phyloP scores from a whole-genome alignment of 2,888 invertebrate species.

The Lymantria dispar region DNA sequence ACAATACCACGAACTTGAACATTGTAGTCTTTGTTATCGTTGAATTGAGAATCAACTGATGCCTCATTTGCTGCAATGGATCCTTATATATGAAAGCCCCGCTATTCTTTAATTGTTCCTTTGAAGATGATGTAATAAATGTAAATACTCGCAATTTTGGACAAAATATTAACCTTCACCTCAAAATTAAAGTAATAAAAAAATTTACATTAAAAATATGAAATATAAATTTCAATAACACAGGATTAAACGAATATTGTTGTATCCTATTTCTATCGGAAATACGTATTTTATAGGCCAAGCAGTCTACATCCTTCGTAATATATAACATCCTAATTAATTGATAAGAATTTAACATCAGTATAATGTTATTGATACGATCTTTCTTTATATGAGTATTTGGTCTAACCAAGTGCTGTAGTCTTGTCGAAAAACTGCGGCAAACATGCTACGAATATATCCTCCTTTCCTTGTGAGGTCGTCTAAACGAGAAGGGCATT shows the following conservation, averaged over 20 bases:
- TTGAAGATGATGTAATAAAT: background rate
- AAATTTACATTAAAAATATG: background rate
- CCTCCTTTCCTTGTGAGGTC: too few species aligned
- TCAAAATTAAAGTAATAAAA: background rate
- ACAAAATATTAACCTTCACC: background rate
- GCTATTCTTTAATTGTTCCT: background rate
- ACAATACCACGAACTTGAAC: conserved; percentile 83
- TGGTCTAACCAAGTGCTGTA: too few species aligned
- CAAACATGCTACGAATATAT: too few species aligned
- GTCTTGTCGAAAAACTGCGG: too few species aligned
- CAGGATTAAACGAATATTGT: too few species aligned
- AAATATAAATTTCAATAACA: background rate
- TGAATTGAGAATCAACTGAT: conserved; percentile 69
- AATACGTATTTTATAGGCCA: background rate
- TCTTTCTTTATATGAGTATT: too few species aligned
- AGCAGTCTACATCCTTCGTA: background rate
- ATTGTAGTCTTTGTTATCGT: conserved; percentile 72
- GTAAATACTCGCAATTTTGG: background rate
- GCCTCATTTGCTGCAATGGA: conserved; percentile 40
- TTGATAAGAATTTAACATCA: too few species aligned
- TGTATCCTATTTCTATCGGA: background rate
- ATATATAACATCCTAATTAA: too few species aligned
- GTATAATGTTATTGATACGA: too few species aligned
- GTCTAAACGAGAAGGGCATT: too few species aligned
- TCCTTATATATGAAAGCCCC: conserved; percentile 58